These are phyloP conservation scores for Whitmania pigra DNA, from an alignment of 1,140 invertebrate species.

Conservation along the genomic window DNA sequence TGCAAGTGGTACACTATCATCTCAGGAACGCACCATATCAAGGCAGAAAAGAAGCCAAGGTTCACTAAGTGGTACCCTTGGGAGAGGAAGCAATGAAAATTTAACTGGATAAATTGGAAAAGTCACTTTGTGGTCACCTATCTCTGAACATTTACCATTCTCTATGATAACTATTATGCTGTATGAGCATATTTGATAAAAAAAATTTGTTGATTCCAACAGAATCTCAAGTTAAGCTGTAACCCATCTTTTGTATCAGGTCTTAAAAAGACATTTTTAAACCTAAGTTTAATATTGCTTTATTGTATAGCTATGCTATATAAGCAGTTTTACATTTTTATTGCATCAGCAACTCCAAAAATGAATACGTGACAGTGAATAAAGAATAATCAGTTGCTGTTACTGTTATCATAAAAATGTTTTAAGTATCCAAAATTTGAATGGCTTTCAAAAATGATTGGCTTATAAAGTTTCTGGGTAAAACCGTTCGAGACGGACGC, in stretches of 20 bases:
- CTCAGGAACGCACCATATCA: constrained; percentile 3
- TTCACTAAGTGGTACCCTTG: neutral
- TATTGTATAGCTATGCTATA: neutral
- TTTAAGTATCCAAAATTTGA: too few relatives aligned
- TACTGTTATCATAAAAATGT: too few relatives aligned
- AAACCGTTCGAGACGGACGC: too few relatives aligned
- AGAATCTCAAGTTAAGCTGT: neutral
- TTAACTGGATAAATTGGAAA: neutral
- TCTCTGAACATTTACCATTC: neutral
- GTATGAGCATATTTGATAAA: neutral
- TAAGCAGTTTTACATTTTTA: neutral
- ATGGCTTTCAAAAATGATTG: too few relatives aligned
- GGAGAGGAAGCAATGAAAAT: neutral
- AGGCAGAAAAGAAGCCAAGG: constrained; percentile 12
- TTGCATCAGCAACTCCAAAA: neutral
- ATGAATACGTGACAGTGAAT: too few relatives aligned
- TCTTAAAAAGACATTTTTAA: neutral
- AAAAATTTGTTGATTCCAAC: too few relatives aligned
- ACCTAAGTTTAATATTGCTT: neutral
- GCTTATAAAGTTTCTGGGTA: too few relatives aligned
- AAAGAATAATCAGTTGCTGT: neutral
- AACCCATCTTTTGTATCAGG: constrained; percentile 1
- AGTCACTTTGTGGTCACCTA: neutral
- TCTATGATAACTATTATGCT: neutral
- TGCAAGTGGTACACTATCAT: constrained; percentile 6